Conservation (phyloP, 2,888 invertebrate species). For the Sycophila texana region DNA sequence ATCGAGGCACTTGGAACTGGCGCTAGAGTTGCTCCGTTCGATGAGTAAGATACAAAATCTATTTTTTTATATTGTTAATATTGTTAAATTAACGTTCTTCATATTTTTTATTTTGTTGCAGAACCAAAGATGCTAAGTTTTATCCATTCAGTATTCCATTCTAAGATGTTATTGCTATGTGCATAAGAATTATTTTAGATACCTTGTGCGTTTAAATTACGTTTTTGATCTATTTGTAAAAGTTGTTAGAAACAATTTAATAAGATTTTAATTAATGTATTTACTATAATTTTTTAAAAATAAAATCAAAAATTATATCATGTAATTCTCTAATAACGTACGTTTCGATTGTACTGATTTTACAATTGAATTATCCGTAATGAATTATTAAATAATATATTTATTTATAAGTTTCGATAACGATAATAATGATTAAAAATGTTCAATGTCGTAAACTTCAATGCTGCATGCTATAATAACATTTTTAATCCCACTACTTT, state of each 20-base stretch:
- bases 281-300: neutral
- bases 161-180: neutral
- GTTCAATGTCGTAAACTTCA: neutral
- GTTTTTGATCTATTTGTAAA: neutral
- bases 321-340: no score
- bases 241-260: neutral
- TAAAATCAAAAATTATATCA: neutral
- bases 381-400: neutral
- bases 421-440: no score
- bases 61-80: neutral
- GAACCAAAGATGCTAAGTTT: conserved; percentile 63
- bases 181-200: conserved; percentile 5
- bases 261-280: neutral
- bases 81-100: neutral
- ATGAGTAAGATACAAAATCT: conserved; percentile 76
- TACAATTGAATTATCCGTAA: no score
- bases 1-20: conserved; percentile 78
- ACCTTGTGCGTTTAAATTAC: neutral
- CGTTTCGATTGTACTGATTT: no score
- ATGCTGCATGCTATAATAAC: no score
- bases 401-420: neutral
- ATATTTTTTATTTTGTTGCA: conserved; percentile 59
- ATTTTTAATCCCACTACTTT: no score
- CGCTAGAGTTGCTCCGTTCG: conserved; percentile 80
- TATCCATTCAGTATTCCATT: conserved; percentile 61